phyloP scores from a whole-genome alignment of 2,888 invertebrate genomes.

The Tetragnatha montana region DNA sequence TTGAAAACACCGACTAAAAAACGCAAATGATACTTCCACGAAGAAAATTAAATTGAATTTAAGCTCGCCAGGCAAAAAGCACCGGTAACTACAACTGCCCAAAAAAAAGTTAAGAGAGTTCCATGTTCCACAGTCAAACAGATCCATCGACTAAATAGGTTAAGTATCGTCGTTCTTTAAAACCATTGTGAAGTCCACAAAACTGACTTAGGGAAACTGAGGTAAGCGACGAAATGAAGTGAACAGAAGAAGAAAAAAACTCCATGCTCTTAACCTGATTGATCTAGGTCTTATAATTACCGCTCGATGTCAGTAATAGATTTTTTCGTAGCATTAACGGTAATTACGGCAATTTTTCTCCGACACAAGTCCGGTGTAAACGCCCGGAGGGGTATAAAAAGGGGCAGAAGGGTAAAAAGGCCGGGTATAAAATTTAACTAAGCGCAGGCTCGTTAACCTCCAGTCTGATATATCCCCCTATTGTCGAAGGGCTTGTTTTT shows the following conservation, averaged over 20 bases:
- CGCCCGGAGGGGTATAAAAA: constrained; percentile 7
- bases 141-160: constrained; percentile 46
- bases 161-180: constrained; percentile 44
- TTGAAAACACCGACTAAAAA: constrained; percentile 6
- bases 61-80: neutral
- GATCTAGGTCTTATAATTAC: constrained; percentile 55
- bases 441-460: constrained; percentile 17
- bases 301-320: constrained; percentile 47
- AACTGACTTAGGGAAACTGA: constrained; percentile 11
- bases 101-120: neutral
- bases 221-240: constrained; percentile 9
- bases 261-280: constrained; percentile 44
- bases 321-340: constrained; percentile 44
- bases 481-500: neutral
- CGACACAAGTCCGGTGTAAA: constrained; percentile 20
- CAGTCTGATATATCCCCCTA: constrained; percentile 3
- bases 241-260: constrained; percentile 19
- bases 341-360: constrained; percentile 58
- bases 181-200: constrained; percentile 34
- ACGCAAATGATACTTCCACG: neutral
- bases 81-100: neutral
- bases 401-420: neutral
- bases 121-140: constrained; percentile 27
- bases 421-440: constrained; percentile 30
- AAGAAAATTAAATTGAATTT: neutral